Evolutionary conservation across 2,797 vertebrate genomes (phyloP).

Genomic region (Pipistrellus nathusii): DNA sequence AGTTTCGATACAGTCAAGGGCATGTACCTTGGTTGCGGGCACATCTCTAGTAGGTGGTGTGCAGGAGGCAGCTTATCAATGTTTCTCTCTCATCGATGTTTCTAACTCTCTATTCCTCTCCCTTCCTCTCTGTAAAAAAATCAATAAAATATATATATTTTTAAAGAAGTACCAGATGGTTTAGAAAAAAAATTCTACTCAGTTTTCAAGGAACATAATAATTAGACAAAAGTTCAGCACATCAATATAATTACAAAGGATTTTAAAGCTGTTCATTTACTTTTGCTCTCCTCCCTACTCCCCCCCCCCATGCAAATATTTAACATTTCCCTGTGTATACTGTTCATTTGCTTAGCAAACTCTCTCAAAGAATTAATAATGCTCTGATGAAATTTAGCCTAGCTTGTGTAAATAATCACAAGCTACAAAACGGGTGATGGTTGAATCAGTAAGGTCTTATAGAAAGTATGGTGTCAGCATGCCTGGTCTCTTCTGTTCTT

Average conservation of each 20-base stretch:
- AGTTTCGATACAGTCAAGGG: too few species aligned
- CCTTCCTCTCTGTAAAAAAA: too few species aligned
- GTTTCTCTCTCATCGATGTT: too few species aligned
- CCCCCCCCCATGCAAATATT: slow-evolving; percentile 64
- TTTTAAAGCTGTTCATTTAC: slow-evolving; percentile 71
- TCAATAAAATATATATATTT: too few species aligned
- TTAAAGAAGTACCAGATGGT: slow-evolving; percentile 1
- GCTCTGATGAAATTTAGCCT: slow-evolving; percentile 69
- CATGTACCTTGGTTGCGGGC: too few species aligned
- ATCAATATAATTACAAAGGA: slow-evolving; percentile 64
- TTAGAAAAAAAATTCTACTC: background rate
- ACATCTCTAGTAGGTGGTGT: too few species aligned
- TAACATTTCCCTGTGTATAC: slow-evolving; percentile 59
- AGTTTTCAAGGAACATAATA: slow-evolving; percentile 66
- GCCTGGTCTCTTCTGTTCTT: background rate
- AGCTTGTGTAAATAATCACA: slow-evolving; percentile 65
- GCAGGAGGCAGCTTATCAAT: too few species aligned
- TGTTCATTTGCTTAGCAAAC: slow-evolving; percentile 77
- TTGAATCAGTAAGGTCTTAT: slow-evolving; percentile 30
- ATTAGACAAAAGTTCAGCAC: slow-evolving; percentile 74
- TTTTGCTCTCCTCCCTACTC: slow-evolving; percentile 45
- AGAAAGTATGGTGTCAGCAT: background rate
- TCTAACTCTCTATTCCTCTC: too few species aligned
- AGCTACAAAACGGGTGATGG: background rate
- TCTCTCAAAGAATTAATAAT: slow-evolving; percentile 78